Evolutionary conservation across 2,888 invertebrate species (phyloP).

Genomic region (Physocephala rufipes): DNA sequence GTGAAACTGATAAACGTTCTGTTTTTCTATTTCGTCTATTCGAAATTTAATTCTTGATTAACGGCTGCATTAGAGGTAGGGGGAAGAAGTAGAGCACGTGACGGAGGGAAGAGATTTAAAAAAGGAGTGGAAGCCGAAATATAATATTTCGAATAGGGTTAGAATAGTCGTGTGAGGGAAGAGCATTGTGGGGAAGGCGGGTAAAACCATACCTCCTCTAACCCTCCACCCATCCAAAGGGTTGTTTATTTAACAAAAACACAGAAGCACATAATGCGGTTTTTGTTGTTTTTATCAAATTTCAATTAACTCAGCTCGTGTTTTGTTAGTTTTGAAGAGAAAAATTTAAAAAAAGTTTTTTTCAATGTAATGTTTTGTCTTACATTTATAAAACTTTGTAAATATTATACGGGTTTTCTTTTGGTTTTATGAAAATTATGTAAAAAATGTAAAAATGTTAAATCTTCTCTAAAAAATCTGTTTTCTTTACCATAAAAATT

Average conservation of each 20-base stretch:
- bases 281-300: background rate
- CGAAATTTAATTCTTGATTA: constrained; percentile 17
- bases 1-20: background rate
- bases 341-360: constrained; percentile 1
- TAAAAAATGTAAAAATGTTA: background rate
- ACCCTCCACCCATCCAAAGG: background rate
- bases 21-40: background rate
- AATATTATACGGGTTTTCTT: background rate
- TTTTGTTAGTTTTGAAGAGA: constrained; percentile 2
- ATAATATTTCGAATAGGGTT: no score
- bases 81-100: background rate
- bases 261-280: background rate
- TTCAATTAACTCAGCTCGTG: background rate
- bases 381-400: no score
- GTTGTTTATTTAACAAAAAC: constrained; percentile 16
- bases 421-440: background rate
- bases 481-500: background rate
- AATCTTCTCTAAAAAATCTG: background rate
- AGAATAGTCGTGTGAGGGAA: no score
- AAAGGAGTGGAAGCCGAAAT: no score
- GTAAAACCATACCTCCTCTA: background rate
- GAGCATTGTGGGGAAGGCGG: no score
- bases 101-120: no score
- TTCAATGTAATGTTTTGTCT: no score
- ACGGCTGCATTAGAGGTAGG: background rate